These are phyloP conservation scores for Bryconaethiops microstoma DNA, from an alignment of 2,797 vertebrate species.

Conservation along the genomic window DNA sequence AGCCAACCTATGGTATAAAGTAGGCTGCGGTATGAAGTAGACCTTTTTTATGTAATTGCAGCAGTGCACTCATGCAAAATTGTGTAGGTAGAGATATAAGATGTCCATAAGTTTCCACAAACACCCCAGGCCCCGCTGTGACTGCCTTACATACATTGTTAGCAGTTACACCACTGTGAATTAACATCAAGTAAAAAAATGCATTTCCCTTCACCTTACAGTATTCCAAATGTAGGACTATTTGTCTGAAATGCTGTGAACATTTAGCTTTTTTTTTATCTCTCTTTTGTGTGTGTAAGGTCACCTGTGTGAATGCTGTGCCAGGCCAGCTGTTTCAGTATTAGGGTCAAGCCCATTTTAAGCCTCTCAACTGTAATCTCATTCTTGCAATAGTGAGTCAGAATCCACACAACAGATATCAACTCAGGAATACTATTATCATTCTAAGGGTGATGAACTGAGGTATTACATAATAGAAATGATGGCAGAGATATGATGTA, in stretches of 20 bases:
- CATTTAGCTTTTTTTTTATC: not conserved
- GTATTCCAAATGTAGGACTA: not conserved
- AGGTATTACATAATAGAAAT: slow-evolving; percentile 9
- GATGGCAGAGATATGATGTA: not conserved
- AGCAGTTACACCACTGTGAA: not conserved
- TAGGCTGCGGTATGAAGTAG: no score
- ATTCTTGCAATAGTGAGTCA: slow-evolving; percentile 23
- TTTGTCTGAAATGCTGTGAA: not conserved
- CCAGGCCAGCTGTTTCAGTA: slow-evolving; percentile 30
- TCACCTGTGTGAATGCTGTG: slow-evolving; percentile 1
- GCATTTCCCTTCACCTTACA: no score
- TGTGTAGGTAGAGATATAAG: no score
- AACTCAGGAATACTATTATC: slow-evolving; percentile 11
- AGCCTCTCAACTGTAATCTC: slow-evolving; percentile 13
- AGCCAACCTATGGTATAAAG: no score
- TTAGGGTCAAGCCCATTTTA: slow-evolving; percentile 27
- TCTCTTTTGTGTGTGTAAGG: slow-evolving; percentile 4
- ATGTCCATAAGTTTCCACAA: not conserved
- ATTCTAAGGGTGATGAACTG: not conserved
- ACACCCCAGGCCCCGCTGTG: no score
- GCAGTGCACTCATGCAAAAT: no score
- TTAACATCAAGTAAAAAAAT: not conserved
- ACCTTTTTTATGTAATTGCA: no score
- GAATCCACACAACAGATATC: slow-evolving; percentile 17
- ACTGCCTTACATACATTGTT: not conserved